Base-by-base conservation (phyloP, 2,113 vertebrate genomes). In the Oreochromis aureus region DNA sequence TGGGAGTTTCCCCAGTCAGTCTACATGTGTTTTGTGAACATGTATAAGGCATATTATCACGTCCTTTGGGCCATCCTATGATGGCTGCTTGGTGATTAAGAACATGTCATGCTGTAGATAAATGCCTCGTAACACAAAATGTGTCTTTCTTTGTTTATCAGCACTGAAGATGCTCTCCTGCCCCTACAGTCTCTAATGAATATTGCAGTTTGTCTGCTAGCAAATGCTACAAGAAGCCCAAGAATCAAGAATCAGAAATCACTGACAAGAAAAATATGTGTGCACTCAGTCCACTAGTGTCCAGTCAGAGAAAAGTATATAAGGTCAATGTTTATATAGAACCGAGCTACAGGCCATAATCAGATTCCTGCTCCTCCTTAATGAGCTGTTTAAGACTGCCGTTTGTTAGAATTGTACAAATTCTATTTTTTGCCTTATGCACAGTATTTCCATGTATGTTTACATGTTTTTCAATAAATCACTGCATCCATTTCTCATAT, bases 371-470 rank as follows among this genome's bases (percentile, higher is more conserved):
- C 13, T 10, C n/a, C 2, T 41, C 24, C 66, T 44, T 71, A 71
- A 71, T 44, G n/a, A 71, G 66, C 39, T 10, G 7, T 71, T 71
- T 44, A 22, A 71, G 63, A 69, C 19, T 69, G 41, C 39, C 0
- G 3, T 10, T 46, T 10, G 13, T 46, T 27, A 0, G 69, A 73
- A 46, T 44, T 73, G 41, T 73, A 73, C 22, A 46, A 46, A 73
- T 22, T 1, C 34, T 0, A 8, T 24, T 6, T 46, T 27, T 46
- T 46, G 22, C 8, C 22, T 73, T 73, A 18, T 46, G 0, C 15
- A 46, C 22, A 46, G 13, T 44, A 46, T 73, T 73, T 46, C 13
- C 69, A 46, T 7, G 8, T 46, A 27, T 46, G 69, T 73, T 27
- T 73, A 27, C 41, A 46, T 24, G 8, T 73, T 5, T 18, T 18